Conservation (phyloP, 2,797 vertebrate genomes). For the Phoebastria nigripes region DNA sequence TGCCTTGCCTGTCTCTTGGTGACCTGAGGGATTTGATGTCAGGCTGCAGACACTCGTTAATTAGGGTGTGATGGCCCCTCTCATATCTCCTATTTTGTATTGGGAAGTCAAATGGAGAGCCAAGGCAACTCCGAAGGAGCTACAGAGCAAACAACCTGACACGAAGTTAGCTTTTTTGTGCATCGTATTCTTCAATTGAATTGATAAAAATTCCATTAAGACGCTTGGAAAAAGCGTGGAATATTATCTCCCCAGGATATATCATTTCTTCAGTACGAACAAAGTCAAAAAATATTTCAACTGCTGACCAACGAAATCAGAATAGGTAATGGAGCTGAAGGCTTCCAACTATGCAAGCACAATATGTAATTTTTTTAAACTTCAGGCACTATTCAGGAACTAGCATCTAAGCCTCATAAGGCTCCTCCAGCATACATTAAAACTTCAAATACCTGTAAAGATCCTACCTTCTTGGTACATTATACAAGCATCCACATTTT, state of each 20-base stretch:
- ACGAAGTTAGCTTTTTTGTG: not conserved
- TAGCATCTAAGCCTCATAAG: not conserved
- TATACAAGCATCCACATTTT: not conserved
- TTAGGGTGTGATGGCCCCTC: not conserved
- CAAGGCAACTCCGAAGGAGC: not conserved
- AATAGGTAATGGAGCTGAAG: not conserved
- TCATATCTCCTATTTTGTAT: not conserved
- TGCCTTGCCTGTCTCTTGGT: not conserved
- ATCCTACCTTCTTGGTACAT: not conserved
- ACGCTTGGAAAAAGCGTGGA: not conserved
- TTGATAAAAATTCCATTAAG: slow-evolving; percentile 9
- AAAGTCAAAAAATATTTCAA: not conserved
- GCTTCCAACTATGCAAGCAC: not conserved
- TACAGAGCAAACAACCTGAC: not conserved
- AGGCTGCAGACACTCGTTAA: not conserved
- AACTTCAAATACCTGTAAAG: not conserved
- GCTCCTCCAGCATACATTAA: not conserved
- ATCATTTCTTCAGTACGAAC: not conserved
- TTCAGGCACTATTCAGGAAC: not conserved
- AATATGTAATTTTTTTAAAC: not conserved
- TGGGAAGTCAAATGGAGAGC: accelerated
- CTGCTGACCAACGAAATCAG: not conserved
- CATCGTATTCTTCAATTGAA: not conserved
- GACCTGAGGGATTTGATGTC: accelerated
- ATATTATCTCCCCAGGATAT: not conserved